phyloP scores from a whole-genome alignment of 2,797 vertebrate species.

The Centroberyx gerrardi region DNA sequence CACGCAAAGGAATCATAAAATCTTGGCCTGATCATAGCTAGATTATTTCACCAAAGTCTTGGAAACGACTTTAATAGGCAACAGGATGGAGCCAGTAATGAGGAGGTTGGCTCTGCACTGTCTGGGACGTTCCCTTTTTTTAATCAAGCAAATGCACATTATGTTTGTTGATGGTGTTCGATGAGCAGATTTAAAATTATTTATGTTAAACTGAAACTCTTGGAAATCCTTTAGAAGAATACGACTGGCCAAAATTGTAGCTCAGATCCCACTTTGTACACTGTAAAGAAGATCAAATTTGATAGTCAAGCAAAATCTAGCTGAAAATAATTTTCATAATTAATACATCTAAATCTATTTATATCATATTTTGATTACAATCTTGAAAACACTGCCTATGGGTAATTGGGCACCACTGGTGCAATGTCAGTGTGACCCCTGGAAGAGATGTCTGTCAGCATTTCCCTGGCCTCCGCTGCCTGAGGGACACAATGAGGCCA shows the following conservation, averaged over 20 bases:
- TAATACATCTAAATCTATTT: no score
- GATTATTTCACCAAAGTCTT: no score
- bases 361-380: no score
- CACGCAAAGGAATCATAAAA: background rate
- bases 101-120: background rate
- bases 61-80: no score
- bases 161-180: background rate
- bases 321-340: background rate
- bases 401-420: conserved; percentile 13
- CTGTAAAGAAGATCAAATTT: background rate
- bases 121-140: background rate
- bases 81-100: no score
- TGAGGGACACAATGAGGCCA: conserved; percentile 44
- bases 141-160: background rate
- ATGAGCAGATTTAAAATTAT: background rate
- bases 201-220: background rate
- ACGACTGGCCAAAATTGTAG: background rate
- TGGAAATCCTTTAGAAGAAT: background rate
- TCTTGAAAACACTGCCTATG: conserved; percentile 9
- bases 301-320: background rate
- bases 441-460: conserved; percentile 49
- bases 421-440: conserved; percentile 34
- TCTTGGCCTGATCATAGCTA: background rate
- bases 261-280: background rate
- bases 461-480: conserved; percentile 41